A percentile compares a stretch with the other conserved stretches of the same genome.
Evolutionary conservation across 2,888 invertebrate genomes (phyloP).

Genomic region (Drosophila fulvimacula): DNA sequence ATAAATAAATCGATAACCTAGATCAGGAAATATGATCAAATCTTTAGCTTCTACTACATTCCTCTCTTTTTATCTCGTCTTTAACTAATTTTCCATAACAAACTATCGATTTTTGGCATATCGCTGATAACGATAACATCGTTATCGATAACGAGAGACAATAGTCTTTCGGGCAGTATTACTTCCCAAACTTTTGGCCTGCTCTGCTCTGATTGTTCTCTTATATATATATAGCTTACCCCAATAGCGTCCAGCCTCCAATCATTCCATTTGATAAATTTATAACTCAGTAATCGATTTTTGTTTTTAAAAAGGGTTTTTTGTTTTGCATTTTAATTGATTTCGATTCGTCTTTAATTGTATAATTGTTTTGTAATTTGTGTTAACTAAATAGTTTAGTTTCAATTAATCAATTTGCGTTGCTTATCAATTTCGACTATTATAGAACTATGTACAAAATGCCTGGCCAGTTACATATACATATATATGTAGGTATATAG

Average conservation of each 20-base stretch:
- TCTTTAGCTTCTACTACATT: not conserved
- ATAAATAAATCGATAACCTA: not conserved
- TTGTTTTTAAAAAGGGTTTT: conserved; percentile 65
- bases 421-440: conserved; percentile 68
- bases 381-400: conserved; percentile 76
- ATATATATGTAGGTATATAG: conserved; percentile 36
- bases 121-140: too few relatives aligned
- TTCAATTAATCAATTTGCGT: conserved; percentile 49
- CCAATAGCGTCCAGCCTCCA: not conserved
- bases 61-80: not conserved
- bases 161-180: not conserved
- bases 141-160: not conserved
- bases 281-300: conserved; percentile 39
- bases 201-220: not conserved
- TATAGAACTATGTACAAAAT: conserved; percentile 70
- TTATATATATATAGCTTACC: not conserved
- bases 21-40: too few relatives aligned
- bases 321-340: conserved; percentile 72
- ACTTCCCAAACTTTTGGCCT: not conserved
- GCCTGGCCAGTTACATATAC: conserved; percentile 65
- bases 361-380: conserved; percentile 76
- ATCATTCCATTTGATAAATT: conserved; percentile 4
- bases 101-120: not conserved
- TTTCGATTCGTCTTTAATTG: conserved; percentile 77
- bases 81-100: not conserved